phyloP scores from a whole-genome alignment of 64 coral and sea anemone species.

The Hydrozoanthus tunicans region DNA sequence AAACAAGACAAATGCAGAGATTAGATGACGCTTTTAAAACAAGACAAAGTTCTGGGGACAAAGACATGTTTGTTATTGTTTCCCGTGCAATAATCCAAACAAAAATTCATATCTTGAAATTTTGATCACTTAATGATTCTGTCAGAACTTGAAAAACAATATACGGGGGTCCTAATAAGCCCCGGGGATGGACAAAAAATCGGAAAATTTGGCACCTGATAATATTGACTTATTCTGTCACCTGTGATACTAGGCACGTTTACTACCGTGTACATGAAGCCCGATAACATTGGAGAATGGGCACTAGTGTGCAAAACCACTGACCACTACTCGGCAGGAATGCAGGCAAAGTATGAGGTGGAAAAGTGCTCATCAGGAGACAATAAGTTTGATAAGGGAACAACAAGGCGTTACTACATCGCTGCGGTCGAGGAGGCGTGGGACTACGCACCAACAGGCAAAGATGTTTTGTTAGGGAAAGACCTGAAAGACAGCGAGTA shows the following conservation, averaged over 20 bases:
- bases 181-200: too few relatives aligned
- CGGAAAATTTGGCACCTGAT: too few relatives aligned
- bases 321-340: constrained; percentile 87
- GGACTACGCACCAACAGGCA: constrained; percentile 74
- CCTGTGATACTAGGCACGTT: constrained; percentile 50
- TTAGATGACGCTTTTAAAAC: too few relatives aligned
- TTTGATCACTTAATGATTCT: too few relatives aligned
- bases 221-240: too few relatives aligned
- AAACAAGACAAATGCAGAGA: too few relatives aligned
- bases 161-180: too few relatives aligned
- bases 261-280: constrained; percentile 71
- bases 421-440: constrained; percentile 72
- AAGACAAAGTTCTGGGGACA: too few relatives aligned
- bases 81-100: too few relatives aligned
- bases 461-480: constrained; percentile 37
- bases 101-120: too few relatives aligned
- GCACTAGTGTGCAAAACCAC: constrained; percentile 86
- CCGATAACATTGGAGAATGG: constrained; percentile 87
- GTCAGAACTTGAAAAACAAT: too few relatives aligned
- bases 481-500: constrained; percentile 63
- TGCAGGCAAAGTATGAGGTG: constrained; percentile 85
- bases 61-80: too few relatives aligned
- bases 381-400: not conserved
- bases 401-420: constrained; percentile 65
- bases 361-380: constrained; percentile 15